Evolutionary conservation across 1,140 invertebrate genomes (phyloP).

Genomic region (Meloidogyne floridensis): DNA sequence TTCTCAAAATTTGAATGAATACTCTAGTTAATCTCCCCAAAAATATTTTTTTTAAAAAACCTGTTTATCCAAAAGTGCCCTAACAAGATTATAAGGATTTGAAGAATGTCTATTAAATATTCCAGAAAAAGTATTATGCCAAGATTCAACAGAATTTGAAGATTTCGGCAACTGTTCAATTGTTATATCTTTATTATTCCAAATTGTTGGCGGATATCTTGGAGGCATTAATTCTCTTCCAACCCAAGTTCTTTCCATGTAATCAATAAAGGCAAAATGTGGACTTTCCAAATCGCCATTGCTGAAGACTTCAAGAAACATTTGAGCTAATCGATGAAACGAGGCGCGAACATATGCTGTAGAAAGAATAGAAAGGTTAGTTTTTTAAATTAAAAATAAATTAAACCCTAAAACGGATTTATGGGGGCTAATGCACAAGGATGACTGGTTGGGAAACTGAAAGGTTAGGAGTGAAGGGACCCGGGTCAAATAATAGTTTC

Average conservation of each 20-base stretch:
- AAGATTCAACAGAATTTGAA: constrained; percentile 11
- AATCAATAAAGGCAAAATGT: constrained; percentile 4
- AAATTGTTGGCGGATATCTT: not conserved
- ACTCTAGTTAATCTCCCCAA: not conserved
- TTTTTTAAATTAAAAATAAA: not conserved
- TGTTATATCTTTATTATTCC: constrained; percentile 17
- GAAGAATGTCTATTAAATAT: constrained; percentile 4
- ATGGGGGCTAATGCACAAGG: too few species aligned
- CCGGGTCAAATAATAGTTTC: too few species aligned
- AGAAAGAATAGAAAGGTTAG: not conserved
- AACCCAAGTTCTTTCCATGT: constrained; percentile 19
- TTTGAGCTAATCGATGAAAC: not conserved
- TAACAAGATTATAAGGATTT: constrained; percentile 16
- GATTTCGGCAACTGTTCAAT: constrained; percentile 9
- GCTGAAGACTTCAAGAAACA: constrained; percentile 8
- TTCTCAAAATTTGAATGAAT: too few species aligned
- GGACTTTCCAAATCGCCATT: constrained; percentile 10
- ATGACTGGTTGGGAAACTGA: too few species aligned
- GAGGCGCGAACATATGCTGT: not conserved
- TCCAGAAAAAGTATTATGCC: constrained; percentile 12
- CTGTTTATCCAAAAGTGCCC: constrained; percentile 15
- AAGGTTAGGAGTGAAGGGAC: too few species aligned
- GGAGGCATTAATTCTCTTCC: constrained; percentile 9
- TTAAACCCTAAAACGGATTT: too few species aligned
- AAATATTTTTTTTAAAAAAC: not conserved